Evolutionary conservation across 2,888 invertebrate species (phyloP), one percentile per base, ranked within the genome.

Genomic region (Drosophila picticornis): DNA sequence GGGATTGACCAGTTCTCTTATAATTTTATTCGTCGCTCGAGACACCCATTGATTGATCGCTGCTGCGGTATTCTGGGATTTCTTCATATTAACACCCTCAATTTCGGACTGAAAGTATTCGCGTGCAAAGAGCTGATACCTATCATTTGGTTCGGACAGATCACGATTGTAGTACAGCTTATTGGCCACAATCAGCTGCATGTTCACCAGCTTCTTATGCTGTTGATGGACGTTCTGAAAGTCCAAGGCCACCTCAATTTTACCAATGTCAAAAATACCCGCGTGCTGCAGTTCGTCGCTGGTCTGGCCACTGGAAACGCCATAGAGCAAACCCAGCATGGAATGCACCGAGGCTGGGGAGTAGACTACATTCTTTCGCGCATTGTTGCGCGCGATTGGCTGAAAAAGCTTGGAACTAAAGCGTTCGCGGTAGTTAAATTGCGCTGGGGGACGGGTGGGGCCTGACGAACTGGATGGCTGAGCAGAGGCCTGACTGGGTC

Each of bases 281-380:
- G 72, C 82, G 0, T 38, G 19, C n/a, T 77, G 62, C 6, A 92
- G 64, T 25, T 93, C 91, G 1, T 58, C 27, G 4, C 70, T 72
- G 0, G 92, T 90, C 13, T 91, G 73, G 0, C 95, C 95, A 4
- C 94, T 93, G 0, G 97, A 95, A 1, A 96, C 97, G 91, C 96
- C 96, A 60, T 95, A 96, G 2, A 97, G 93, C 80, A 97, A 94
- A 0, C 95, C 95, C 71, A 97, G 90, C 0, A 96, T 95, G 67
- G 96, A 89, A 91, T 97, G 96, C 65, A 97, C 89, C 5, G 97
- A 96, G 36, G 87, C 66, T 4, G 92, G 92, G 0, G 93, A 93
- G 25, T 88, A 84, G 31, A 92, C 81, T 0, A 92, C 58, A 71
- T 93, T 92, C 29, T 56, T 57, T 2, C 69, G 29, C 0, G 58